Evolutionary conservation across 2,888 invertebrate genomes (phyloP), one percentile per base, ranked within the genome.

Genomic region (Leucozona laternaria): DNA sequence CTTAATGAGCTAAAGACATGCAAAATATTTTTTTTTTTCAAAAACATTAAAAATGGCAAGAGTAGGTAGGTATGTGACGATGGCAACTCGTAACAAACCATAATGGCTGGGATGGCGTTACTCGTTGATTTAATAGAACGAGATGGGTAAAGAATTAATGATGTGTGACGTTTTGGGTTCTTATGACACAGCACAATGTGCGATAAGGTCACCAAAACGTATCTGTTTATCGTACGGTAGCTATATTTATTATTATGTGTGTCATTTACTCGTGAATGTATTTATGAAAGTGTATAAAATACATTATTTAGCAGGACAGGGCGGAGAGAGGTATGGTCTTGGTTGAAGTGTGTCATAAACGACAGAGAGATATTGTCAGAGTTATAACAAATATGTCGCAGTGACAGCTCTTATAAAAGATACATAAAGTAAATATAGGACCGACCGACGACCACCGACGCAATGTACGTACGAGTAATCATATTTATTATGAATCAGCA

Each of bases 181-280:
- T n/a, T 85, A 85, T 80, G 84, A 80, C 80, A 77, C 72, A 62
- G 40, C 40, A 62, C 17, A 80, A 20, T 76, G 71, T 71, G 58
- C 76, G 76, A 80, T 80, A 84, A 80, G 80, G 80, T 84, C 80
- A 80, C 57, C 72, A 71, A 77, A 77, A 58, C 10, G 31, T 28
- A 50, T 48, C 11, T 5, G 45, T 48, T 64, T 68, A 45, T 37
- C 50, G 15, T 22, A 34, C 20, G 20, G 10, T 20, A 20, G 72
- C 43, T 58, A 22, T 50, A 25, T 50, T 71, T 25, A 31, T 43
- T 62, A 37, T 60, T 50, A 55, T 58, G 28, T 53, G 60, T 60
- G 50, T 48, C 45, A 75, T 55, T 60, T 70, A 11, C n/a, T n/a
- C n/a, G n/a, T n/a, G n/a, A n/a, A n/a, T n/a, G n/a, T n/a, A n/a